These are phyloP conservation scores for Ictalurus punctatus DNA, from an alignment of 2,113 vertebrate species.

Conservation along the genomic window DNA sequence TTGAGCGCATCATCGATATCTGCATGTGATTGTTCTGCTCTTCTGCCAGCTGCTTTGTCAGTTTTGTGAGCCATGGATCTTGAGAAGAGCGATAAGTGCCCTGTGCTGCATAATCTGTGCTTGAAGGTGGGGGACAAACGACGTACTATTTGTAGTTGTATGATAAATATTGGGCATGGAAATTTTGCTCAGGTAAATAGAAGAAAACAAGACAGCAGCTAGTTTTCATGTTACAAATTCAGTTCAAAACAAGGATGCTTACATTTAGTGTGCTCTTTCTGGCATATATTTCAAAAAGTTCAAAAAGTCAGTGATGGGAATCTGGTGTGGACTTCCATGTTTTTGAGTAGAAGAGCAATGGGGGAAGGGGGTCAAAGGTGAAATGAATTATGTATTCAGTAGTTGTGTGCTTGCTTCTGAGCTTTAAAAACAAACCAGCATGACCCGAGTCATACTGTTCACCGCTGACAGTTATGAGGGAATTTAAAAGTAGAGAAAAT, in stretches of 20 bases:
- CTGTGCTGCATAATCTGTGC: conserved; percentile 23
- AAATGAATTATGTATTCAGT: background rate
- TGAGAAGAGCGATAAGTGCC: background rate
- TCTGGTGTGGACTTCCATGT: conserved; percentile 77
- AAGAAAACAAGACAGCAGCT: background rate
- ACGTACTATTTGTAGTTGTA: conserved; percentile 8
- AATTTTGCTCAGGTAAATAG: background rate
- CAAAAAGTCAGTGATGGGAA: conserved; percentile 78
- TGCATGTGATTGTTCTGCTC: conserved; percentile 20
- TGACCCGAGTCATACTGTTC: background rate
- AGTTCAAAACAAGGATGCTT: background rate
- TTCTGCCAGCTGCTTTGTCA: conserved; percentile 10
- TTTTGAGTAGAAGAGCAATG: conserved; percentile 66
- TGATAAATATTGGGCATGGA: conserved; percentile 1
- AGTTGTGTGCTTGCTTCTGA: background rate
- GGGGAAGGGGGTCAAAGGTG: background rate
- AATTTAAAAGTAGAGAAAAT: conserved; percentile 1
- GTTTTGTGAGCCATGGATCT: background rate
- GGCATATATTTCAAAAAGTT: background rate
- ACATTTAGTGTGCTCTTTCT: background rate
- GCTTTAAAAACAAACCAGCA: background rate
- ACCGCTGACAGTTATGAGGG: background rate
- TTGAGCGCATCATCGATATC: conserved; percentile 11
- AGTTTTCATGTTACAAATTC: background rate
- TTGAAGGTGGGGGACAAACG: background rate